Conservation (phyloP, 2,888 invertebrate genomes). For the Xylota segnis region DNA sequence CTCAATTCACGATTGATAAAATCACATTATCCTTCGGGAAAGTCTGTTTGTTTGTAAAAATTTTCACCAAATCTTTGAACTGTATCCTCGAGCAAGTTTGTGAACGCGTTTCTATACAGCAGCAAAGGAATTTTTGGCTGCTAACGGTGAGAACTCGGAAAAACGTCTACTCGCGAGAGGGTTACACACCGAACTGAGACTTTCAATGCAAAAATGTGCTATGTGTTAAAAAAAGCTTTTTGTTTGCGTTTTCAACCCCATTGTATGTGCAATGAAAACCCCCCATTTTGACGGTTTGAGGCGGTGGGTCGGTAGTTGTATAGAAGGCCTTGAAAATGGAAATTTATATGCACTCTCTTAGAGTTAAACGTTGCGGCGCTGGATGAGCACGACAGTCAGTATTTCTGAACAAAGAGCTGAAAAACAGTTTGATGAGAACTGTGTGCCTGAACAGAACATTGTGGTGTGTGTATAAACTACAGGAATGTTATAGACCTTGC, state of each 20-base stretch:
- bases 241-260: conserved; percentile 35
- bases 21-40: conserved; percentile 33
- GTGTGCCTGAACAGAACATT: neutral
- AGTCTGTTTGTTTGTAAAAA: conserved; percentile 10
- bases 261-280: neutral
- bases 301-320: conserved; percentile 64
- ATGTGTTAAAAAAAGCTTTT: conserved; percentile 49
- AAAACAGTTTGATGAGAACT: neutral
- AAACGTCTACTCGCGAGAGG: conserved; percentile 82
- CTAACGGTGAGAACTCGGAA: conserved; percentile 55
- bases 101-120: conserved; percentile 58
- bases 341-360: conserved; percentile 65
- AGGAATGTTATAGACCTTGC: neutral
- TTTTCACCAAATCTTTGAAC: conserved; percentile 32
- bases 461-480: conserved; percentile 21
- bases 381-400: conserved; percentile 32
- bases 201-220: conserved; percentile 63
- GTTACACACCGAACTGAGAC: conserved; percentile 83
- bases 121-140: conserved; percentile 41
- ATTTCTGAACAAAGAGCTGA: conserved; percentile 23
- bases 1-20: neutral
- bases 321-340: conserved; percentile 75
- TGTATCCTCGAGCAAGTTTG: conserved; percentile 31
- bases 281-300: neutral
- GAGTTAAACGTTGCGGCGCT: conserved; percentile 30